These are phyloP conservation scores for Papilio glaucus DNA, from an alignment of 1,140 invertebrate species.

Conservation along the genomic window DNA sequence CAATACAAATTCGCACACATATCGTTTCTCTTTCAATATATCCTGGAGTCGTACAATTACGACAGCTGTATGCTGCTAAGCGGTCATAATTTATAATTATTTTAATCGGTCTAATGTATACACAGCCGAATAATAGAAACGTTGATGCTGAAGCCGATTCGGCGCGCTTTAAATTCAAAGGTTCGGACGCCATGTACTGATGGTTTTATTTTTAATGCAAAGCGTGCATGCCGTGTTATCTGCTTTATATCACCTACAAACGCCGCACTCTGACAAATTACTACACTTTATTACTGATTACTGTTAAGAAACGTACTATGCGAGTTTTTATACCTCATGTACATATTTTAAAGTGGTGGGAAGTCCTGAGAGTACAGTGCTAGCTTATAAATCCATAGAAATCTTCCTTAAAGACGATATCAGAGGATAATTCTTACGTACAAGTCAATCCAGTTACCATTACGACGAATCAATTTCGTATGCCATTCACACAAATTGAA, in stretches of 20 bases:
- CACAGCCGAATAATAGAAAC: background rate
- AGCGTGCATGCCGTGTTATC: conserved; percentile 6
- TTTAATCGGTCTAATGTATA: background rate
- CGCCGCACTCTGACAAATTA: conserved; percentile 18
- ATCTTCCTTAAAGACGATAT: too few species aligned
- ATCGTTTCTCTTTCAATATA: too few species aligned
- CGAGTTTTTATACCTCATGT: too few species aligned
- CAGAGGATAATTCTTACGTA: too few species aligned
- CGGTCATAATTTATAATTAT: background rate
- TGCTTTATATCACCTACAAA: conserved; percentile 1
- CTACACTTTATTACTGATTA: background rate
- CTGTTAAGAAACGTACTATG: background rate
- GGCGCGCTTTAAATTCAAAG: conserved; percentile 3
- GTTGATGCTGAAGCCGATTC: background rate
- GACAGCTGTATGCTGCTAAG: background rate
- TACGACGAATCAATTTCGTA: too few species aligned
- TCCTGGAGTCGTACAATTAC: too few species aligned
- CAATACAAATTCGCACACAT: too few species aligned
- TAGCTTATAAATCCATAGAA: too few species aligned
- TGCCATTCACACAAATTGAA: too few species aligned
- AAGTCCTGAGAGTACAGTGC: background rate
- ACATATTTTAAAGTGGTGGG: too few species aligned
- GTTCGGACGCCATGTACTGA: conserved; percentile 8
- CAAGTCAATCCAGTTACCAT: too few species aligned
- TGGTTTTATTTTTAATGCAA: conserved; percentile 23